Conservation (phyloP, 2,113 vertebrate genomes). For the Eulemur rufifrons region DNA sequence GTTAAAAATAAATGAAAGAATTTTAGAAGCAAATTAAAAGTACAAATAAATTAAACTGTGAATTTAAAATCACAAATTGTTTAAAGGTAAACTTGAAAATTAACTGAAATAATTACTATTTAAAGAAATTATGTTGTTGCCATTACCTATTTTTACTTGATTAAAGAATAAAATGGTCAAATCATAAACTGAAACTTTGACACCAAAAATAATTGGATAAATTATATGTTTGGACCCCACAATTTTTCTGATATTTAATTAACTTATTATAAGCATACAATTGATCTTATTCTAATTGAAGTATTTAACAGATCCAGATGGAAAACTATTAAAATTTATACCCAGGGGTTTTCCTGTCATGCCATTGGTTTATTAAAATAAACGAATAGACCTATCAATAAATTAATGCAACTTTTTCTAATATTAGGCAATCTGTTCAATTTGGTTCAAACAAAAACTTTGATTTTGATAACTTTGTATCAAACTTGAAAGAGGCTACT, state of each 20-base stretch:
- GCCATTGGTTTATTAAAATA: constrained; percentile 35
- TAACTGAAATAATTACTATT: not conserved
- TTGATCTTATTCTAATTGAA: not conserved
- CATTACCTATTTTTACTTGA: not conserved
- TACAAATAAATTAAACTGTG: constrained; percentile 7
- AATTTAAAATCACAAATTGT: constrained; percentile 8
- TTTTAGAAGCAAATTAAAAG: constrained; percentile 19
- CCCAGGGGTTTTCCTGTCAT: not conserved
- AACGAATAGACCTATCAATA: not conserved
- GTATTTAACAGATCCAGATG: not conserved
- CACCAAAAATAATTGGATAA: not conserved
- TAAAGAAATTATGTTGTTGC: not conserved
- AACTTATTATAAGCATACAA: constrained; percentile 3
- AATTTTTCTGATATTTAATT: not conserved
- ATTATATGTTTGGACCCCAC: not conserved
- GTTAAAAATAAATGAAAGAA: not conserved
- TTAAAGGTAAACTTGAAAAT: constrained; percentile 23
- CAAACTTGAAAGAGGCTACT: not conserved
- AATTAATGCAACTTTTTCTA: not conserved
- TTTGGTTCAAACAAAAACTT: not conserved
- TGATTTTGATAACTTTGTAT: not conserved
- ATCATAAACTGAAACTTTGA: not conserved
- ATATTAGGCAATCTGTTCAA: not conserved
- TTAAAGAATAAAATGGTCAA: not conserved
- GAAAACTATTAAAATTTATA: constrained; percentile 6